Evolutionary conservation across 2,113 vertebrate species (phyloP), one percentile per base, ranked within the genome.

Genomic region (Gracilinanus agilis): DNA sequence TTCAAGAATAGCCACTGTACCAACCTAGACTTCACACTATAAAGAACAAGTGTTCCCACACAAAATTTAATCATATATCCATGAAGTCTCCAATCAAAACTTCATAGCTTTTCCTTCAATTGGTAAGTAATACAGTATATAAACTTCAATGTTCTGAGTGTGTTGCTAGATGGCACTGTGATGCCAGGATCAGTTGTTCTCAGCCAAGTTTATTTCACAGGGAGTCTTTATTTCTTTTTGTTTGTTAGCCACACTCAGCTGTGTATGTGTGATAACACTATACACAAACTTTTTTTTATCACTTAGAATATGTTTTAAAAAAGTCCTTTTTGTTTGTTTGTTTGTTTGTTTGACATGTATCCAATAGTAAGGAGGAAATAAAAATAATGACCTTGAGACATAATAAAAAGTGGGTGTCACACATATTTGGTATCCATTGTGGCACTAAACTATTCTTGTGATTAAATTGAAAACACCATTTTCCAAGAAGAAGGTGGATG

Each of bases 101-200:
- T 83, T 40, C 40, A 2, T 83, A 83, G 16, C 8, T 83, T 29
- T 40, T 7, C 21, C 34, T 83, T 34, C 16, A 40, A 1, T 34
- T 21, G 16, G n/a, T 5, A 83, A 83, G 16, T 5, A 83, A 83
- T 83, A 40, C 5, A 40, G 19, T 83, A 75, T 75, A n/a, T 83
- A 83, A 83, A 83, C n/a, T 40, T 83, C 67, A 83, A 83, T 83
- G 67, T 83, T 40, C 34, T 21, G 21, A 53, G 89, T 40, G 90
- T 0, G 13, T 11, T 54, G 27, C 44, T 90, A 19, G 25, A 61
- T 88, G 58, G 10, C 88, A 53, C 3, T 58, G 0, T 90, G n/a
- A 94, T 75, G 55, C 4, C 7, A 44, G 54, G 67, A 40, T 90
- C 75, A 58, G 93, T 23, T 90, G 90, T 94, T 95, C 89, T 91